Percentiles rank a stretch among this genome's conserved stretches.
Evolutionary conservation across 1,140 invertebrate genomes (phyloP).

Genomic region (Drosophila punjabiensis): DNA sequence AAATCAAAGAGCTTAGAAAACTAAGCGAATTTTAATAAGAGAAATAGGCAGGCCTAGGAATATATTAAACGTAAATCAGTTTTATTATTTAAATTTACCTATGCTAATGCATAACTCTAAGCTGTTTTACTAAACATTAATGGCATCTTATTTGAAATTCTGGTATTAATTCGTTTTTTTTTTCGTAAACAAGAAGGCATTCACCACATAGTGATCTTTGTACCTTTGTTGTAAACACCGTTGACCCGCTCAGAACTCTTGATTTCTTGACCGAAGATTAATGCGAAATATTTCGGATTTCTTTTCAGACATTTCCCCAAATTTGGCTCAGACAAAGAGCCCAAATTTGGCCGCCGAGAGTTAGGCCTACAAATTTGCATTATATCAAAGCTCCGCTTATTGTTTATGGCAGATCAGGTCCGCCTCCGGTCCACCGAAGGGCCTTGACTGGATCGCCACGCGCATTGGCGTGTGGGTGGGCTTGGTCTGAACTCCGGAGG

Average conservation of each 20-base stretch:
- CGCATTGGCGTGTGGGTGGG: slow-evolving; percentile 18
- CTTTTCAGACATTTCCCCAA: slow-evolving; percentile 20
- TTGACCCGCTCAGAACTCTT: slow-evolving; percentile 1
- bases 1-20: background rate
- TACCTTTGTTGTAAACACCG: background rate
- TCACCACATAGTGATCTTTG: background rate
- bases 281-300: slow-evolving; percentile 36
- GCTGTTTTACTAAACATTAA: background rate
- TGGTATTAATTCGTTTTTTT: slow-evolving; percentile 2
- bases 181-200: background rate
- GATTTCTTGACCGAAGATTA: slow-evolving; percentile 18
- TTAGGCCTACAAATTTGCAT: slow-evolving; percentile 44
- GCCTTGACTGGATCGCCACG: slow-evolving; percentile 29
- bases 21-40: background rate
- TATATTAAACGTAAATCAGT: slow-evolving; percentile 9
- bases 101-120: background rate
- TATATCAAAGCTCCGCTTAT: slow-evolving; percentile 13
- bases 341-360: background rate
- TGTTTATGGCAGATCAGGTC: slow-evolving; percentile 27
- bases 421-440: slow-evolving; percentile 24
- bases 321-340: slow-evolving; percentile 19
- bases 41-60: background rate
- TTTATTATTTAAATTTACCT: slow-evolving; percentile 10
- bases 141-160: background rate
- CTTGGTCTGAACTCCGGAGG: background rate